Base-by-base conservation (phyloP, 2,888 invertebrate genomes). In the Mimumesa dahlbomi region DNA sequence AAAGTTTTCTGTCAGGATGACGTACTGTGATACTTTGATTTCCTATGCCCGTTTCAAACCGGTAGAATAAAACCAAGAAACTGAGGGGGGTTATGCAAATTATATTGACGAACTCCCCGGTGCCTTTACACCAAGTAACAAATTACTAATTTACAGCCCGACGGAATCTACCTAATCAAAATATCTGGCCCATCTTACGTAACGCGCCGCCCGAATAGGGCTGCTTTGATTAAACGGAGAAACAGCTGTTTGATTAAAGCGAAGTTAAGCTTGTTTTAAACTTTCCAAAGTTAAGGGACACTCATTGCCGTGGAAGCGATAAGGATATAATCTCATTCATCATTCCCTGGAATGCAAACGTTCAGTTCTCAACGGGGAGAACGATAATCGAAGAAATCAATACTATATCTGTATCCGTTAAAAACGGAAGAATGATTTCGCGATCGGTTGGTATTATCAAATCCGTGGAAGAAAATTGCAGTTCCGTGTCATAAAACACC, bases 21-120 rank as follows among this genome's bases (percentile, higher is more conserved):
- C 34, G n/a, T n/a, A 3, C 3, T n/a, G 34, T 40, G 40, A 3
- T 9, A 16, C n/a, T 13, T 16, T 5, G 16, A 16, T 9, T 40
- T 11, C 16, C 16, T 16, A 2, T 16, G 7, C 40, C 9, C 14
- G n/a, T 16, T 16, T 9, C 9, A 9, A 9, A 40, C 6, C 9
- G 40, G 16, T 16, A 16, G 9, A 16, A 40, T 40, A 62, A 68
- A 49, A 56, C 50, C 16, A 16, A 13, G 14, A 36, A 62, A 40
- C 36, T 25, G 53, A 6, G 29, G 43, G 42, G 31, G 61, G 64
- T 77, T 77, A 77, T 68, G 79, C 63, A 71, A 79, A 75, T 36
- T 72, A 65, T 59, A 65, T 53, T 25, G 50, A 9, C 36, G 16
- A n/a, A 9, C 40, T 34, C 38, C 21, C 14, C 42, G 16, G 18